These are phyloP conservation scores for Habropoda laboriosa DNA, from an alignment of 1,140 invertebrate genomes.

Conservation along the genomic window DNA sequence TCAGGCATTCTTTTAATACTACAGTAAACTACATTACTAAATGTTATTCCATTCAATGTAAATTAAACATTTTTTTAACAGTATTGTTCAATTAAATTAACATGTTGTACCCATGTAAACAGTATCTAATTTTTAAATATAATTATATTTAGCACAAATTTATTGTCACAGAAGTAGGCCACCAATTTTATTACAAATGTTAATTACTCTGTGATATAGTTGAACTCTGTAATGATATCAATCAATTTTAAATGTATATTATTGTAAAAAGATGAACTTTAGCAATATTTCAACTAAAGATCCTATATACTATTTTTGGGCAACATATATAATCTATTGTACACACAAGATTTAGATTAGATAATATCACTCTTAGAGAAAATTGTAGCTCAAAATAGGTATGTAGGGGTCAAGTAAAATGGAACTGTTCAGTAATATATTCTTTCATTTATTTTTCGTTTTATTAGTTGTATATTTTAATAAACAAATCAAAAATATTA, in stretches of 20 bases:
- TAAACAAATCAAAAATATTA: not conserved
- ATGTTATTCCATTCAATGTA: not conserved
- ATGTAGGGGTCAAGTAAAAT: constrained; percentile 14
- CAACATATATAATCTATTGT: constrained; percentile 31
- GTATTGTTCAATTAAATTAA: not conserved
- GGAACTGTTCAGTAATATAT: not conserved
- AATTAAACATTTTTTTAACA: not conserved
- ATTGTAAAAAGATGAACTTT: not conserved
- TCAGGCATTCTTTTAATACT: not conserved
- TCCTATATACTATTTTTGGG: constrained; percentile 55
- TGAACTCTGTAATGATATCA: not conserved
- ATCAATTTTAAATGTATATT: constrained; percentile 3
- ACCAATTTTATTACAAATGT: not conserved
- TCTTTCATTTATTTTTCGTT: constrained; percentile 8
- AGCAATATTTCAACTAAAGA: constrained; percentile 6
- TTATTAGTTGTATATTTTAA: not conserved
- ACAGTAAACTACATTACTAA: not conserved
- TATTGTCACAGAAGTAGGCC: not conserved
- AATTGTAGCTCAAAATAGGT: constrained; percentile 58
- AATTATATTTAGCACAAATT: not conserved
- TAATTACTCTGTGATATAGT: not conserved
- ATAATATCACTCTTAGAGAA: constrained; percentile 62
- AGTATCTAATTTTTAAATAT: no score
- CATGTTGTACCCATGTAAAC: not conserved
- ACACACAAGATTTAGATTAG: constrained; percentile 62